These are phyloP conservation scores for Leucoraja ocellata DNA, from an alignment of 2,797 vertebrate genomes.

Conservation along the genomic window DNA sequence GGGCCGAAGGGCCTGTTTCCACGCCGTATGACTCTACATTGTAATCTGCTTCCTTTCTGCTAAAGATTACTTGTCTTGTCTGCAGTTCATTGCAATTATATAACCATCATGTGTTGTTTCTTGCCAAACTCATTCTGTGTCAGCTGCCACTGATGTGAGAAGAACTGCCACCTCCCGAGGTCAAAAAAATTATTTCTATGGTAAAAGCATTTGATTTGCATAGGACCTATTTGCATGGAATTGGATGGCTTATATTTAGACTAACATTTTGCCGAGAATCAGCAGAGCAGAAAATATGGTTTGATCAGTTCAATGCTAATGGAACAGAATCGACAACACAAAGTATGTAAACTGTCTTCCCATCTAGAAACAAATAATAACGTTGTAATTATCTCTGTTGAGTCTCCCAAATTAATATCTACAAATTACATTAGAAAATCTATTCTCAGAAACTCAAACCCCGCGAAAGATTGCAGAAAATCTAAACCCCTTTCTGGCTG, in stretches of 20 bases:
- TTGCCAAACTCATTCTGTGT: background rate
- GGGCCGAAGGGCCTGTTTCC: too few relatives aligned
- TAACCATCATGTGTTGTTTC: background rate
- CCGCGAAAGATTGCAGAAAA: background rate
- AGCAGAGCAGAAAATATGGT: conserved; percentile 4
- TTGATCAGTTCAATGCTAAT: background rate
- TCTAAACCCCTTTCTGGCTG: background rate
- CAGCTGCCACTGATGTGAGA: background rate
- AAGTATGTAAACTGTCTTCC: background rate
- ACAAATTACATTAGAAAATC: conserved; percentile 14
- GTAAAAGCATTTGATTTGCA: background rate
- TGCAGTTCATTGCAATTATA: background rate
- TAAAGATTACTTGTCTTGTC: background rate
- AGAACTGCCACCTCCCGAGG: background rate
- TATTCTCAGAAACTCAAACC: background rate
- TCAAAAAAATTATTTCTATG: background rate
- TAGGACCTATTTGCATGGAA: background rate
- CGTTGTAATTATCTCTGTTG: conserved; percentile 13
- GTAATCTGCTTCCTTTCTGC: background rate
- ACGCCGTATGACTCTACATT: background rate
- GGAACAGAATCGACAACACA: background rate
- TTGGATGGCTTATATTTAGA: background rate
- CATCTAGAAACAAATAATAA: background rate
- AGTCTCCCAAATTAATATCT: background rate
- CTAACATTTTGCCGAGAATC: background rate